phyloP scores from a whole-genome alignment of 1,140 invertebrate species.

The Melanaphis sacchari region DNA sequence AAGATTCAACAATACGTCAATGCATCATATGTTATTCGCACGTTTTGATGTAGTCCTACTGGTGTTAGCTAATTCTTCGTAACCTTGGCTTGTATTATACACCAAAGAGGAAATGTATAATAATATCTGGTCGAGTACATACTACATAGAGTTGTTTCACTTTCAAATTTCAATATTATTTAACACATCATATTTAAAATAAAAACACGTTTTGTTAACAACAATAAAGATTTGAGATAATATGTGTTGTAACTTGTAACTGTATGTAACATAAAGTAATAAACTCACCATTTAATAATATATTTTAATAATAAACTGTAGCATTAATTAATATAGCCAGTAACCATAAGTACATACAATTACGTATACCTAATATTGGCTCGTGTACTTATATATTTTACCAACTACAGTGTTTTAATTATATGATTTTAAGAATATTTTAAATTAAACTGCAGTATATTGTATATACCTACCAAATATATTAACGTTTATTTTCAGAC shows the following conservation, averaged over 20 bases:
- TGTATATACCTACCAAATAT: no score
- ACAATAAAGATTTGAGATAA: background rate
- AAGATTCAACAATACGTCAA: background rate
- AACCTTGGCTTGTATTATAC: slow-evolving; percentile 39
- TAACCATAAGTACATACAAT: background rate
- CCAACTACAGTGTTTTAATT: background rate
- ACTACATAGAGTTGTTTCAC: background rate
- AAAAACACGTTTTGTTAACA: slow-evolving; percentile 19
- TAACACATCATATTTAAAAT: background rate
- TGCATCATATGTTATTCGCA: background rate
- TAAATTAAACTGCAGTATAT: background rate
- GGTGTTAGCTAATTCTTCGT: slow-evolving; percentile 36
- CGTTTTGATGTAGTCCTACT: slow-evolving; percentile 6
- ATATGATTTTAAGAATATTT: background rate
- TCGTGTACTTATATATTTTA: background rate
- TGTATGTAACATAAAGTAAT: background rate
- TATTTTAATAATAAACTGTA: background rate
- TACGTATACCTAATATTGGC: background rate
- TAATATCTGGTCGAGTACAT: slow-evolving; percentile 29
- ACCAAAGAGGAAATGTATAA: slow-evolving; percentile 44
- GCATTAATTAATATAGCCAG: background rate
- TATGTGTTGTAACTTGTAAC: background rate
- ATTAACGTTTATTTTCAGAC: background rate
- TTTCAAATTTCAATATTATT: slow-evolving; percentile 47
- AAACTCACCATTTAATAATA: background rate